Conservation (phyloP, 2,888 invertebrate species). For the Mythimna pallens region DNA sequence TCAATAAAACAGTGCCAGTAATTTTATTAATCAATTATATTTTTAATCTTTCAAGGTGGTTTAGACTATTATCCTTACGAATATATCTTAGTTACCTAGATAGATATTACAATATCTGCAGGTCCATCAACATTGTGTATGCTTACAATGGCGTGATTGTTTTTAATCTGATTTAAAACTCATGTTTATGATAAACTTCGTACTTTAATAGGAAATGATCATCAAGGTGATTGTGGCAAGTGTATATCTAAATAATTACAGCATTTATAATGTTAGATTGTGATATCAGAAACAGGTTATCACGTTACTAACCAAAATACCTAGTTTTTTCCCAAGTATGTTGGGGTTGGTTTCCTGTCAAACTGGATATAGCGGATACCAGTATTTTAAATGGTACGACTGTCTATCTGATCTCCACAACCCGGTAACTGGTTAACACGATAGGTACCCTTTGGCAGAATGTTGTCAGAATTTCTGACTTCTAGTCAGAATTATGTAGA, state of each 20-base stretch:
- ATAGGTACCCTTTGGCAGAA: too few relatives aligned
- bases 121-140: slow-evolving; percentile 49
- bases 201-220: slow-evolving; percentile 37
- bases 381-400: too few relatives aligned
- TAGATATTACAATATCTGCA: slow-evolving; percentile 42
- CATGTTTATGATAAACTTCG: slow-evolving; percentile 38
- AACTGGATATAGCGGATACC: too few relatives aligned
- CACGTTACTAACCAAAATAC: slow-evolving; percentile 1
- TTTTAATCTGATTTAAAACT: slow-evolving; percentile 56
- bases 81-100: slow-evolving; percentile 47
- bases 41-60: slow-evolving; percentile 45
- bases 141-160: slow-evolving; percentile 57
- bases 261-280: slow-evolving; percentile 10
- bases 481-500: too few relatives aligned
- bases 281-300: slow-evolving; percentile 3
- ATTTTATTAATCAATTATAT: slow-evolving; percentile 32
- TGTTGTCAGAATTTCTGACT: too few relatives aligned
- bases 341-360: too few relatives aligned
- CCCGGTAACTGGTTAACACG: too few relatives aligned
- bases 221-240: slow-evolving; percentile 27
- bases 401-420: too few relatives aligned
- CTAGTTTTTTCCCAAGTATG: too few relatives aligned
- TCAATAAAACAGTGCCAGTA: slow-evolving; percentile 27
- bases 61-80: slow-evolving; percentile 29
- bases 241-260: slow-evolving; percentile 28